These are phyloP conservation scores for Hipposideros armiger DNA, from an alignment of 2,113 vertebrate genomes.

Conservation along the genomic window DNA sequence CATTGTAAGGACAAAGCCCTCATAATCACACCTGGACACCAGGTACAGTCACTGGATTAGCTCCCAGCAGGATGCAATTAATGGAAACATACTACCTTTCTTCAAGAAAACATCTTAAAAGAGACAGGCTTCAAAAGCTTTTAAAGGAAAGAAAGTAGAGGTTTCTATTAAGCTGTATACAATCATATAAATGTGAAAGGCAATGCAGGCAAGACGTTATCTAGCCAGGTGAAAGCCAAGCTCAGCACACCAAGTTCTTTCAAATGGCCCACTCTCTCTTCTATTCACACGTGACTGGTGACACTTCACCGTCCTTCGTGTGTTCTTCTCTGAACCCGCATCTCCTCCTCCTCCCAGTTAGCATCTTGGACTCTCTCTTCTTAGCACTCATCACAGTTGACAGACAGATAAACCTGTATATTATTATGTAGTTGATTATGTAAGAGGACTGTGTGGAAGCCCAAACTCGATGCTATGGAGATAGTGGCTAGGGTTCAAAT, in stretches of 20 bases:
- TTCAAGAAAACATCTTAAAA: background rate
- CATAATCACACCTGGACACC: background rate
- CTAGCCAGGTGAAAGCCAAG: background rate
- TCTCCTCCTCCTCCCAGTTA: background rate
- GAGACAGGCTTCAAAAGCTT: background rate
- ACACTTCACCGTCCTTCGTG: background rate
- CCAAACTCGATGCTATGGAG: background rate
- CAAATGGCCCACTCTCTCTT: background rate
- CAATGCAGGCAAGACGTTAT: background rate
- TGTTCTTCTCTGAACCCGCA: background rate
- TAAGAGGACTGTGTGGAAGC: background rate
- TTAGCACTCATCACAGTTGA: background rate
- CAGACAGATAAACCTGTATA: background rate
- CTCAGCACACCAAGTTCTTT: background rate
- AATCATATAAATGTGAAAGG: background rate
- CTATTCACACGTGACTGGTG: background rate
- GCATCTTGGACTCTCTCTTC: background rate
- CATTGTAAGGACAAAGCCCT: background rate
- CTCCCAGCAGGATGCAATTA: background rate
- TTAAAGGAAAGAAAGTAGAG: background rate
- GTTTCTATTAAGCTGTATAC: background rate
- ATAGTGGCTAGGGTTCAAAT: background rate
- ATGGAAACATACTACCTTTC: background rate
- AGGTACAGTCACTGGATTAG: background rate
- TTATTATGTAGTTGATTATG: background rate